Evolutionary conservation across 1,140 invertebrate genomes (phyloP).

Genomic region (Aphelinus certus): DNA sequence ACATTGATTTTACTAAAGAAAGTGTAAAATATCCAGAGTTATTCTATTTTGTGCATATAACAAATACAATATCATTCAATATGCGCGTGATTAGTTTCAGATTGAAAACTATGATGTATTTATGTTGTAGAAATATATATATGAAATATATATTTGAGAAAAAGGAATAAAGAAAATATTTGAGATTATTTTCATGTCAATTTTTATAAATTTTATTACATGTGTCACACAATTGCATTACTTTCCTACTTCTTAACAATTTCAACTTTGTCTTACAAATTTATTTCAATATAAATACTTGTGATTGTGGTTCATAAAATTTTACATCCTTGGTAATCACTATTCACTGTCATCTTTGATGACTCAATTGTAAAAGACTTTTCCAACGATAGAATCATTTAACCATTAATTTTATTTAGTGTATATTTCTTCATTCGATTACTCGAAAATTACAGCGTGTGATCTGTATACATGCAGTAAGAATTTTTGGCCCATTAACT

Average conservation of each 20-base stretch:
- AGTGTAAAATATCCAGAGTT: too few relatives aligned
- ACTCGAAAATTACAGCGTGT: too few relatives aligned
- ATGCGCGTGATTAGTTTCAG: too few relatives aligned
- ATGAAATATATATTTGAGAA: background rate
- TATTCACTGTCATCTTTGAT: constrained; percentile 16
- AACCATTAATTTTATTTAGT: too few relatives aligned
- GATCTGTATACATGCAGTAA: too few relatives aligned
- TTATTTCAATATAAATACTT: constrained; percentile 11
- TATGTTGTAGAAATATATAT: constrained; percentile 3
- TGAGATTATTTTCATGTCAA: constrained; percentile 11
- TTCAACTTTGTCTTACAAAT: constrained; percentile 1
- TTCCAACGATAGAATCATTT: too few relatives aligned
- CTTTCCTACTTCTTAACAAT: background rate
- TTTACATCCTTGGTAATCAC: constrained; percentile 23
- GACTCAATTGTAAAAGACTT: too few relatives aligned
- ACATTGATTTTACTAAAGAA: too few relatives aligned
- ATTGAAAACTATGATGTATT: background rate
- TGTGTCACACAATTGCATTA: constrained; percentile 17
- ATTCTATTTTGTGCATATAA: too few relatives aligned
- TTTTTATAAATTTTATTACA: constrained; percentile 34
- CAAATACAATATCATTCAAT: too few relatives aligned
- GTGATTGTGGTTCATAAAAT: constrained; percentile 1
- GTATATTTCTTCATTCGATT: too few relatives aligned
- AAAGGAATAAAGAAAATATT: constrained; percentile 20
- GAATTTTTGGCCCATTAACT: too few relatives aligned